Conservation (phyloP, 2,797 vertebrate genomes). For the Anguilla obscura region DNA sequence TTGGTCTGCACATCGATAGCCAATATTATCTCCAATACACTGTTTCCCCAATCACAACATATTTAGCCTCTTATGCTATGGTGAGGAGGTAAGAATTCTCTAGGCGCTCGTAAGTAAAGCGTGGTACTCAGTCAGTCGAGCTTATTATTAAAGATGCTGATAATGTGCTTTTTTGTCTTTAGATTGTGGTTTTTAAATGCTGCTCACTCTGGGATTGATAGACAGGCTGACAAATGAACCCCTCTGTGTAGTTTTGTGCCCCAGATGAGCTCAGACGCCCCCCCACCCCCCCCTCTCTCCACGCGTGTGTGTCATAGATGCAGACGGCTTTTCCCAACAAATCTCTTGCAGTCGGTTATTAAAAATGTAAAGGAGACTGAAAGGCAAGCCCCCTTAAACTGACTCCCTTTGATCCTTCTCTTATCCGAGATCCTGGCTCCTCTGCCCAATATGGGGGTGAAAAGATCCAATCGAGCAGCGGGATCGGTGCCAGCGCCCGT, state of each 20-base stretch:
- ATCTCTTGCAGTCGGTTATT: neutral
- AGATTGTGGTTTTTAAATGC: neutral
- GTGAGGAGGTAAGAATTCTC: too few relatives aligned
- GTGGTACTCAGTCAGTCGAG: neutral
- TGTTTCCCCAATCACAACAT: neutral
- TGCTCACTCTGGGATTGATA: neutral
- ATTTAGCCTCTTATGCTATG: neutral
- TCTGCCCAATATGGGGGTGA: neutral
- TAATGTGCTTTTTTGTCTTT: neutral
- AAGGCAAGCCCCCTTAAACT: neutral
- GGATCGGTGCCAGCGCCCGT: too few relatives aligned
- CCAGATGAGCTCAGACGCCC: neutral
- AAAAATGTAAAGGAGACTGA: neutral
- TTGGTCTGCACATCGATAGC: neutral
- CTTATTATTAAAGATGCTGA: neutral
- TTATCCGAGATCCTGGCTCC: neutral
- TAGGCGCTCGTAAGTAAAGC: too few relatives aligned
- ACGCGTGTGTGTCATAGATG: neutral
- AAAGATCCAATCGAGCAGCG: neutral
- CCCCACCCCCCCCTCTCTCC: neutral
- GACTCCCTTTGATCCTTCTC: neutral
- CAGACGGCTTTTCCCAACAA: neutral
- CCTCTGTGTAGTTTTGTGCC: neutral
- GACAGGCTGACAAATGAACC: neutral
- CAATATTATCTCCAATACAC: neutral